These are phyloP conservation scores for Eleginops maclovinus DNA, from an alignment of 2,113 vertebrate species.

Conservation along the genomic window DNA sequence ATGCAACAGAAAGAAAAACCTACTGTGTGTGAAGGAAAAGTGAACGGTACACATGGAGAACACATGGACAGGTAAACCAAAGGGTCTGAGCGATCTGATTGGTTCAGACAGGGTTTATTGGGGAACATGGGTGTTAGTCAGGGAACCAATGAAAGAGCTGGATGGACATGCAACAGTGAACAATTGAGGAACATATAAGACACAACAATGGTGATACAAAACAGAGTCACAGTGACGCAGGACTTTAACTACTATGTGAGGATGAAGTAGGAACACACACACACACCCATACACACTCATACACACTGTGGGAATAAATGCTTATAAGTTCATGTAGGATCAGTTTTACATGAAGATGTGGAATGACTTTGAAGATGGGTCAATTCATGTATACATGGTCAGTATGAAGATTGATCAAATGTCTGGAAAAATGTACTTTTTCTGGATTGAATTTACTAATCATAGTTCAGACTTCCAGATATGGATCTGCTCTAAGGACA, in stretches of 20 bases:
- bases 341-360: background rate
- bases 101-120: slow-evolving; percentile 67
- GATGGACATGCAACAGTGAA: slow-evolving; percentile 40
- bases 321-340: background rate
- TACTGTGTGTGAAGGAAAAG: slow-evolving; percentile 70
- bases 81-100: slow-evolving; percentile 20
- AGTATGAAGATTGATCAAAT: background rate
- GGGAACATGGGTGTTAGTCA: slow-evolving; percentile 63
- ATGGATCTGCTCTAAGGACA: too few relatives aligned
- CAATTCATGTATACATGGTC: too few relatives aligned
- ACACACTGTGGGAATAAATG: background rate
- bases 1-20: slow-evolving; percentile 81
- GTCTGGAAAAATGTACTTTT: background rate
- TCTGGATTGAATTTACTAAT: background rate
- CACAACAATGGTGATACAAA: slow-evolving; percentile 18
- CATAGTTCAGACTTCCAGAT: too few relatives aligned
- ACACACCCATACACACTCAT: slow-evolving; percentile 31
- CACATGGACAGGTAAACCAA: slow-evolving; percentile 33
- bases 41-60: slow-evolving; percentile 47
- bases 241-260: background rate
- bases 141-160: slow-evolving; percentile 19
- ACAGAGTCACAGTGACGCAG: background rate
- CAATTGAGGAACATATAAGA: slow-evolving; percentile 5
- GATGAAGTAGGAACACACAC: background rate
- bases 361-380: slow-evolving; percentile 19